Evolutionary conservation across 2,888 invertebrate species (phyloP), one percentile per base, ranked within the genome.

Genomic region (Andrena hattorfiana): DNA sequence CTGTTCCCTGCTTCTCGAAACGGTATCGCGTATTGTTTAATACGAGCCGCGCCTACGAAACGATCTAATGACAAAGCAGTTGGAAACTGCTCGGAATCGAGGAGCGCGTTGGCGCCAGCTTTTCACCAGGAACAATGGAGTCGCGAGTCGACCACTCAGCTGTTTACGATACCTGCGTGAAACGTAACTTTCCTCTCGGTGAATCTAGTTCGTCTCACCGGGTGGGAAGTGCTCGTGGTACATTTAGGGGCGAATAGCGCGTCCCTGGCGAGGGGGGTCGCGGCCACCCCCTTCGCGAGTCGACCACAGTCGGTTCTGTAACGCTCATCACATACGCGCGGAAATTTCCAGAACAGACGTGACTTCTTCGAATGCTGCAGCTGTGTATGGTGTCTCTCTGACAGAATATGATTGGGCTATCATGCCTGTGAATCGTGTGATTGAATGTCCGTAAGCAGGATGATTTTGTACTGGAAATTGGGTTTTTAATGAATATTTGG

Each of bases 81-180:
- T 75, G 71, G 68, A 71, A 74, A 71, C 63, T 59, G 60, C 62
- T 63, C 48, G 64, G 64, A 83, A 75, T 78, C 71, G 54, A 26
- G 26, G 78, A 77, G 48, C 77, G 48, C 54, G 64, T 72, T 81
- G 77, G 56, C 82, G 85, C 59, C 64, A 48, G 79, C 79, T 68
- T 86, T 83, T 86, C 72, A 75, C 51, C 13, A 16, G 8, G 48
- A 83, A 85, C 79, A 86, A 85, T 86, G 63, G 78, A 83, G 51
- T 64, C 69, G 74, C 73, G 73, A 69, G 10, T 49, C 49, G 72
- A 42, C 13, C 56, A 23, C 63, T 8, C 28, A 20, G 28, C 49
- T 74, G 70, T 71, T 82, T 80, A 72, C 62, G 69, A 77, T 77
- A 83, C 75, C 70, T 77, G 84, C 74, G 64, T 66, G 59, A 60